phyloP scores from a whole-genome alignment of 2,797 vertebrate species.

The Lithobates sylvaticus region DNA sequence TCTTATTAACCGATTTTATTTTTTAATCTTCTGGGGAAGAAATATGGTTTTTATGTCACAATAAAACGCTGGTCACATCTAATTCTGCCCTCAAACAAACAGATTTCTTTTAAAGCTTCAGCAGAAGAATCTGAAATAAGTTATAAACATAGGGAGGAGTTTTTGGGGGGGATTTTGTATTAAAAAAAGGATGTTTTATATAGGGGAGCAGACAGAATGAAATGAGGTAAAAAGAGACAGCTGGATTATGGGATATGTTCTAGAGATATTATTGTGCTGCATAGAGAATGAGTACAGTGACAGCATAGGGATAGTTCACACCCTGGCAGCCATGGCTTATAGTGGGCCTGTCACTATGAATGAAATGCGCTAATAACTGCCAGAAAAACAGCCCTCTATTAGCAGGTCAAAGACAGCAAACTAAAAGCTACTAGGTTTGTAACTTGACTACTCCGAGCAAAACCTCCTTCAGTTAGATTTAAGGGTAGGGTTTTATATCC shows the following conservation, averaged over 20 bases:
- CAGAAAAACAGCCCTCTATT: background rate
- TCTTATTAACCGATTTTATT: conserved; percentile 99
- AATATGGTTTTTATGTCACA: conserved; percentile 99
- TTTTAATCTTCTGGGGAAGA: conserved; percentile 99
- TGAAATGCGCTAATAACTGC: background rate
- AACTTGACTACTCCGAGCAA: no score
- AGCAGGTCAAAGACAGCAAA: background rate
- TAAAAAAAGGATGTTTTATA: conserved; percentile 34
- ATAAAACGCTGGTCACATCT: conserved; percentile 99
- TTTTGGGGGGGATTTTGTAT: conserved; percentile 73
- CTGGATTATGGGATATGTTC: conserved; percentile 26
- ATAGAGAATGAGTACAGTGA: background rate
- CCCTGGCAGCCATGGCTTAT: background rate
- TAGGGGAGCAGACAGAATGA: conserved; percentile 16
- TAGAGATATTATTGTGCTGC: conserved; percentile 35
- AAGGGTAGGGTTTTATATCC: no score
- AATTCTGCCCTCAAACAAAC: conserved; percentile 99
- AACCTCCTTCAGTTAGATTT: no score
- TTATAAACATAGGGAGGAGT: conserved; percentile 90
- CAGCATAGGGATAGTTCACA: background rate
- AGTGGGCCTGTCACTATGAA: background rate
- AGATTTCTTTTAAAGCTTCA: conserved; percentile 98
- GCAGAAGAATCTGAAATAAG: conserved; percentile 99
- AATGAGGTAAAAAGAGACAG: conserved; percentile 26
- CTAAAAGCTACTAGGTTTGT: background rate